These are phyloP conservation scores for Eilema depressum DNA, from an alignment of 2,888 invertebrate genomes.

Conservation along the genomic window DNA sequence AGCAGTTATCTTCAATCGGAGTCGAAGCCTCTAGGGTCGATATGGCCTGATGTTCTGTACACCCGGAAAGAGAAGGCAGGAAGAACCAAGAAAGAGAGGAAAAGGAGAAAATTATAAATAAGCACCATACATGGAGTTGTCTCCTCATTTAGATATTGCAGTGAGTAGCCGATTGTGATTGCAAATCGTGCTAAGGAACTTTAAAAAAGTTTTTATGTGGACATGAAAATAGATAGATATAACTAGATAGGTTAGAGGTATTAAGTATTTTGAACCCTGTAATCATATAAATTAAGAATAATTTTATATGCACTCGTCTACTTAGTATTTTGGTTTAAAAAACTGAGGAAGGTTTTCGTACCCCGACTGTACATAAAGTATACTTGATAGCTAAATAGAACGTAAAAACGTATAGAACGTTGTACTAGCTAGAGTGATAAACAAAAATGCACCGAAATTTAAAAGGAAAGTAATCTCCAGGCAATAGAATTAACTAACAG, in stretches of 20 bases:
- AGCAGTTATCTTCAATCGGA: conserved; percentile 48
- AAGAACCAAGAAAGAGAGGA: conserved; percentile 36
- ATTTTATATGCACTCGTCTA: no score
- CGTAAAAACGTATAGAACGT: neutral
- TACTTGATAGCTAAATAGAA: neutral
- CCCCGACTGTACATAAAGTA: no score
- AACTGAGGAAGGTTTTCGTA: no score
- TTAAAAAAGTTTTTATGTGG: no score
- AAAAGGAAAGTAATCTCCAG: neutral
- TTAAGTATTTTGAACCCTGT: no score
- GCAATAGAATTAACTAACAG: neutral
- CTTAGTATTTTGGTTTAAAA: no score
- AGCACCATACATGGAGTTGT: neutral
- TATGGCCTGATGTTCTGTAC: conserved; percentile 49
- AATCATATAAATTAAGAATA: no score
- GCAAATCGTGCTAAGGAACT: no score
- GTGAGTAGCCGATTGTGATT: no score
- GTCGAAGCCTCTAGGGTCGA: conserved; percentile 50
- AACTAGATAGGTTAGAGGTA: no score
- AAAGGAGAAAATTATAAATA: conserved; percentile 32
- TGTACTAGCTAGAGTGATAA: neutral
- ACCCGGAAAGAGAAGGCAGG: conserved; percentile 33
- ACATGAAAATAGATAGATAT: no score
- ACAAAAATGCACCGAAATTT: neutral
- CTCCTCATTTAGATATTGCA: neutral